Conservation (phyloP, 2,113 vertebrate genomes). For the Colius striatus region DNA sequence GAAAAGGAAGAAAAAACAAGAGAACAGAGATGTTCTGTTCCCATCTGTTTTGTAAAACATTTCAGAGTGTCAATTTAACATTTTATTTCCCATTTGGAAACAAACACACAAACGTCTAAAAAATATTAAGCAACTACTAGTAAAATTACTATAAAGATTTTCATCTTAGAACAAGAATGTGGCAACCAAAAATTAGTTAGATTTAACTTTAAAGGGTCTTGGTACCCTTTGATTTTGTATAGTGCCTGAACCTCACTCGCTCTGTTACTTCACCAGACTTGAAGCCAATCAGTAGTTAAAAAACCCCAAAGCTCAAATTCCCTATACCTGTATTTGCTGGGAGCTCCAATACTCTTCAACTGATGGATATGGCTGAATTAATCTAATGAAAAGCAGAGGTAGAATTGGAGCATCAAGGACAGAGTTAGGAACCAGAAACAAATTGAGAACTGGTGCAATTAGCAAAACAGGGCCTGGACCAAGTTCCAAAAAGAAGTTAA, state of each 20-base stretch:
- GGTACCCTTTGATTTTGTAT: not conserved
- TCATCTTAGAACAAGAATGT: not conserved
- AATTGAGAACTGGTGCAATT: not conserved
- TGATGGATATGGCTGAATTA: not conserved
- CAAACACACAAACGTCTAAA: not conserved
- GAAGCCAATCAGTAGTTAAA: not conserved
- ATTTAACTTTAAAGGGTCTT: not conserved
- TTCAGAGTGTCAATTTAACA: not conserved
- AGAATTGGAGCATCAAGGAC: not conserved
- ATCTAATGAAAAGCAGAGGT: not conserved
- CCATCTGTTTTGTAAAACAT: not conserved
- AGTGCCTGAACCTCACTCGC: rapidly evolving
- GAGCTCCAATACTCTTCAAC: not conserved
- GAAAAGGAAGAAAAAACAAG: not conserved
- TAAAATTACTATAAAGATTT: not conserved
- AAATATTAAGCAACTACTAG: rapidly evolving
- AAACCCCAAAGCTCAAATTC: not conserved
- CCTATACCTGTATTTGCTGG: not conserved
- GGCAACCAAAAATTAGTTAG: not conserved
- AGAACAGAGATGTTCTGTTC: not conserved
- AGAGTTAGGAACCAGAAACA: not conserved
- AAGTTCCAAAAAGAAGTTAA: not conserved
- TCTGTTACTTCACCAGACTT: not conserved
- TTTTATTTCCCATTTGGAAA: not conserved
- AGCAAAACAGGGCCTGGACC: not conserved